Conservation (phyloP, 2,888 invertebrate species). For the Hypomecis atomaria region DNA sequence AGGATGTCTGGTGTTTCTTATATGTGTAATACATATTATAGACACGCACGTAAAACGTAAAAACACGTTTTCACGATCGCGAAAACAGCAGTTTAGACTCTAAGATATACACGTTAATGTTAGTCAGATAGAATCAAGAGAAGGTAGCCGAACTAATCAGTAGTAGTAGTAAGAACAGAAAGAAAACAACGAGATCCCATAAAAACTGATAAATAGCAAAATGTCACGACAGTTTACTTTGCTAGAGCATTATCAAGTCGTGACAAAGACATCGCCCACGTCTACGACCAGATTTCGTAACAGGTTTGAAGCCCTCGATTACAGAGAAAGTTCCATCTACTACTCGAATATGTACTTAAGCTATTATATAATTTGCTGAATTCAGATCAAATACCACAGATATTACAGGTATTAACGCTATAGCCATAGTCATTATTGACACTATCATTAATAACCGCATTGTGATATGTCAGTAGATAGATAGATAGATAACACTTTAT, state of each 20-base stretch:
- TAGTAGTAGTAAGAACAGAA: not conserved
- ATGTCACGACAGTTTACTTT: conserved; percentile 10
- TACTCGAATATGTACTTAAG: not conserved
- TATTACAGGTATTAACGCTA: not conserved
- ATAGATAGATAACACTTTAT: no score
- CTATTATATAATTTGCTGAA: not conserved
- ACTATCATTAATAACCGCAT: not conserved
- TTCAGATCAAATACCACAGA: not conserved
- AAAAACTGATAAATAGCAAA: not conserved
- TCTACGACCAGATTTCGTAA: conserved; percentile 19
- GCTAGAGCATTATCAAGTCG: conserved; percentile 21
- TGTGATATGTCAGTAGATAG: no score
- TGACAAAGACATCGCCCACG: conserved; percentile 22
- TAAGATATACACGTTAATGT: no score
- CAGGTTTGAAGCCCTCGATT: conserved; percentile 27
- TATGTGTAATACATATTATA: no score
- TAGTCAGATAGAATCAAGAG: no score
- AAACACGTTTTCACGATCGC: no score
- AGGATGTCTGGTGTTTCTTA: no score
- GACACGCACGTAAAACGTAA: no score
- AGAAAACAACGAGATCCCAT: not conserved
- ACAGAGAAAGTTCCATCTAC: conserved; percentile 23
- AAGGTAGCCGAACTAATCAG: no score
- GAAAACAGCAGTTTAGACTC: no score
- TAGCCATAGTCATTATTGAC: no score